Base-by-base conservation (phyloP, 1,140 invertebrate species). In the Meloidogyne floridensis region DNA sequence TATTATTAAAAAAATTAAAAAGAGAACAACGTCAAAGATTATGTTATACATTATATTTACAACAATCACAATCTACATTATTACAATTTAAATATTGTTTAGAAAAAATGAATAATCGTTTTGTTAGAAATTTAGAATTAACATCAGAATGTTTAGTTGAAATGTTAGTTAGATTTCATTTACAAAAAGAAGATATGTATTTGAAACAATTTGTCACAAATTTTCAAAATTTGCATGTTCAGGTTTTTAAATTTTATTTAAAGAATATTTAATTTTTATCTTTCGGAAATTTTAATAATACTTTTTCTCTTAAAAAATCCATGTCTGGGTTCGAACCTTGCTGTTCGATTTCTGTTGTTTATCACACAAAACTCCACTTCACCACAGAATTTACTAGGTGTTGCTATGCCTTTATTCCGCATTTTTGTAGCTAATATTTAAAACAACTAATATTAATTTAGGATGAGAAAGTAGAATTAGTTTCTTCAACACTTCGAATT, bases 11-110 rank as follows among this genome's bases (percentile, higher is more conserved):
- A 83, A 93, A 94, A n/a, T 90, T 97, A 80, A 93, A 93, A 87
- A 93, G 94, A 53, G 95, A 97, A 87, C 94, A 95, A 88, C 91
- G 93, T 79, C 92, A 93, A 80, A 91, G 95, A 77, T 93, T 94
- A 20, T 93, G 94, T 54, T 97, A 96, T 87, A 93, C 95, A 71
- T 93, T 94, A 6, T 97, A 97, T 91, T 92, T 97, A 81, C 93
- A 95, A 73, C 91, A 94, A 82, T 95, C 94, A 89, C 93, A 94
- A 72, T 94, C 96, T 87, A 93, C 94, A 53, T 91, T 97, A 15
- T 91, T 97, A 2, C 93, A 93, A n/a, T 94, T 94, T 2, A 91
- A 94, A 72, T 93, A 94, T 77, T 94, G 94, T 88, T 91, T 96
- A 59, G 90, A 70, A 53, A 70, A 81, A 93, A 76, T 75, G 59